These are phyloP conservation scores for Callinectes sapidus DNA, from an alignment of 2,888 invertebrate species.

Conservation along the genomic window DNA sequence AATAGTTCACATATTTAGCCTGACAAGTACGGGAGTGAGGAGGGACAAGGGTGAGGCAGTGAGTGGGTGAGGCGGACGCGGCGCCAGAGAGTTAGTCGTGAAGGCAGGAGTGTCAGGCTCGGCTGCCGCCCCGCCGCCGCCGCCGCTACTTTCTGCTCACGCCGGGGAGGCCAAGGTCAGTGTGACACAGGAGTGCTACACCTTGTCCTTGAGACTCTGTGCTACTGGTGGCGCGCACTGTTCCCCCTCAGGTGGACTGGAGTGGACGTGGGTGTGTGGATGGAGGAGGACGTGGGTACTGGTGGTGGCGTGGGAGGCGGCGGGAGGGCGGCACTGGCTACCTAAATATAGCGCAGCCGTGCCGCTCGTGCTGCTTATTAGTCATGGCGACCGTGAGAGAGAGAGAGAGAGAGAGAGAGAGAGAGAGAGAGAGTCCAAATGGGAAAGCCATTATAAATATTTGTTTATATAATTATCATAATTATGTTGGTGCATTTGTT, in stretches of 20 bases:
- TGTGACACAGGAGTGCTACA: not conserved
- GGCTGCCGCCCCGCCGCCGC: not conserved
- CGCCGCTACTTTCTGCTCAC: not conserved
- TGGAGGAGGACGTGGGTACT: not conserved
- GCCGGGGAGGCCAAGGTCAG: conserved; percentile 4
- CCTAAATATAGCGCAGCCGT: conserved; percentile 13
- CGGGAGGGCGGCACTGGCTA: not conserved
- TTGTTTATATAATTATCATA: not conserved
- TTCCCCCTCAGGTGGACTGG: not conserved
- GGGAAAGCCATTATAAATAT: not conserved
- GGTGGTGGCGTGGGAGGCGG: conserved; percentile 3
- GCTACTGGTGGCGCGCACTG: not conserved
- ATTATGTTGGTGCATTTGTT: not conserved
- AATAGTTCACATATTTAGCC: conserved; percentile 16
- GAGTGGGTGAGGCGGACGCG: conserved; percentile 16
- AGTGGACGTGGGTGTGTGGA: not conserved
- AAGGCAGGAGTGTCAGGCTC: not conserved
- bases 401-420: conserved; percentile 39
- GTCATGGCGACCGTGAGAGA: not conserved
- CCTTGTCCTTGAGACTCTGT: not conserved
- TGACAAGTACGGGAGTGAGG: conserved; percentile 12
- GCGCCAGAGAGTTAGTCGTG: conserved; percentile 3
- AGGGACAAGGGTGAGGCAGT: not conserved
- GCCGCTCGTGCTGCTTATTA: not conserved
- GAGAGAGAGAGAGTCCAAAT: conserved; percentile 23